Conservation (phyloP, 1,140 invertebrate genomes). For the Cataglyphis hispanica region DNA sequence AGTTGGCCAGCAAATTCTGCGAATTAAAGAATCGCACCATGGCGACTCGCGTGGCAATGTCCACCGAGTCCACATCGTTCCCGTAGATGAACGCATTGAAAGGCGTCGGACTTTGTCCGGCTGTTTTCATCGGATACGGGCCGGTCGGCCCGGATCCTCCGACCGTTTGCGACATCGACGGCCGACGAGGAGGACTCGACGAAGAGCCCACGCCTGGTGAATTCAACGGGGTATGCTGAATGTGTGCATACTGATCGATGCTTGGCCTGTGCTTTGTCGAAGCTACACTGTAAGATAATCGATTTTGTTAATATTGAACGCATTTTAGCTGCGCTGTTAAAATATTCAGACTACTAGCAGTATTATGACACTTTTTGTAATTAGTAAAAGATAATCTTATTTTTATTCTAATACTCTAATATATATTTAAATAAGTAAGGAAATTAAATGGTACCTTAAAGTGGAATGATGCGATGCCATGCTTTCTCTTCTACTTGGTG, state of each 20-base stretch:
- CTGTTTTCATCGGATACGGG: slow-evolving; percentile 55
- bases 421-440: neutral
- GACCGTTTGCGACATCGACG: slow-evolving; percentile 77
- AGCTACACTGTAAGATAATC: slow-evolving; percentile 73
- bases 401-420: neutral
- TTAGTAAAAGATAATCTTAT: slow-evolving; percentile 9
- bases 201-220: slow-evolving; percentile 77
- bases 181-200: slow-evolving; percentile 79
- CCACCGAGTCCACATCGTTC: slow-evolving; percentile 98
- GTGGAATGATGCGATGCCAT: slow-evolving; percentile 83
- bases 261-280: slow-evolving; percentile 80
- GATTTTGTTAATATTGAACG: neutral
- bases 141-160: slow-evolving; percentile 59
- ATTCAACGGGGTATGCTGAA: slow-evolving; percentile 71
- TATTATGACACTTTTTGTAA: neutral
- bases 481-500: slow-evolving; percentile 89
- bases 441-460: slow-evolving; percentile 82
- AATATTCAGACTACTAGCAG: neutral
- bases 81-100: slow-evolving; percentile 97
- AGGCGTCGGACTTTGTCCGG: slow-evolving; percentile 76
- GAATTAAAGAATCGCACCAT: slow-evolving; percentile 99
- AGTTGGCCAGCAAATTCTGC: slow-evolving; percentile 98
- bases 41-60: slow-evolving; percentile 98
- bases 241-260: slow-evolving; percentile 70
- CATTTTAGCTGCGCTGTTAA: neutral